Evolutionary conservation across 2,888 invertebrate genomes (phyloP), one percentile per base, ranked within the genome.

Genomic region (Microctonus brassicae): DNA sequence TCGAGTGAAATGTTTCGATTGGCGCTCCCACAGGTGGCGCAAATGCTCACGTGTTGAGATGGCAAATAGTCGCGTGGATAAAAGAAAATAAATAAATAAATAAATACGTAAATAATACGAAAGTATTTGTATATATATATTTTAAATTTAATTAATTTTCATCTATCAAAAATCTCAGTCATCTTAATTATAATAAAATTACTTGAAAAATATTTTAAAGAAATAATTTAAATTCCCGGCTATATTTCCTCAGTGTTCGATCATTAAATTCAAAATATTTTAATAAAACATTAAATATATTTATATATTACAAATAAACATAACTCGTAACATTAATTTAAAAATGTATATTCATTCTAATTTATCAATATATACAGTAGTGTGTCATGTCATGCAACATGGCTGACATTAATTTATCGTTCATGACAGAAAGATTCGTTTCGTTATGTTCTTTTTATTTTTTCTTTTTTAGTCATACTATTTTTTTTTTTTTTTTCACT

Each of bases 21-120:
- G 74, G 34, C 55, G 76, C 77, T 76, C 76, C 73, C 74, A 77
- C 77, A 77, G 77, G 77, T 77, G 77, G 77, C 77, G 77, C 77
- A 70, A 69, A 77, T 70, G 61, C 76, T 73, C 75, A 76, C 76
- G 72, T 73, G 71, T 65, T 61, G 71, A n/a, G 47, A 47, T 17
- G 7, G 11, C 11, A 20, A 47, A 62, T 39, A 39, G 20, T 36
- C 6, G 39, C 4, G 22, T 24, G 39, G 17, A 24, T 5, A 53
- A 5, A 34, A 36, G 22, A 39, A 33, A n/a, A n/a, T n/a, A n/a
- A n/a, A n/a, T n/a, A n/a, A n/a, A n/a, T n/a, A n/a, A n/a, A n/a
- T n/a, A n/a, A n/a, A n/a, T n/a, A n/a, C 7, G n/a, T 17, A 20
- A 55, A 24, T 13, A 4, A 7, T 47, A 20, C 17, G 1, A 47